Conservation (phyloP, 1,140 invertebrate species). For the Hesperophylax magnus region DNA sequence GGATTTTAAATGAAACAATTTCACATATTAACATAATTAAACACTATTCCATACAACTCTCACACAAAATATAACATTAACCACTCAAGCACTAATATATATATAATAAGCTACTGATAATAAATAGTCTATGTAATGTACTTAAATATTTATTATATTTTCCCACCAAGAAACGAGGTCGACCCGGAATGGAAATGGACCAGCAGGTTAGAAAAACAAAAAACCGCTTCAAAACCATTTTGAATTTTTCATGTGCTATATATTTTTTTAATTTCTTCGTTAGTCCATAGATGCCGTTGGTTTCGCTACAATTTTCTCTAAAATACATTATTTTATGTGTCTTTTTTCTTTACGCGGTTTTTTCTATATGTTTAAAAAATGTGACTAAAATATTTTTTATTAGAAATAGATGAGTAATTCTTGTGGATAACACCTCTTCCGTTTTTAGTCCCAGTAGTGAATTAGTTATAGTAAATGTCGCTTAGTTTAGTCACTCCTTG, state of each 20-base stretch:
- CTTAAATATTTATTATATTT: slow-evolving; percentile 51
- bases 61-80: too few relatives aligned
- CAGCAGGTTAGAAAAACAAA: slow-evolving; percentile 55
- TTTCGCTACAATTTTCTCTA: slow-evolving; percentile 22
- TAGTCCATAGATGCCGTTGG: slow-evolving; percentile 24
- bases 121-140: too few relatives aligned
- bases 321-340: background rate
- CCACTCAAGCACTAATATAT: too few relatives aligned
- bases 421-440: slow-evolving; percentile 28
- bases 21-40: too few relatives aligned
- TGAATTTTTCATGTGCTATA: slow-evolving; percentile 33
- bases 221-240: slow-evolving; percentile 27
- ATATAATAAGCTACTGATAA: too few relatives aligned
- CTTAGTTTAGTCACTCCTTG: background rate
- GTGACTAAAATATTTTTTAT: slow-evolving; percentile 32
- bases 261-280: slow-evolving; percentile 30
- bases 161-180: slow-evolving; percentile 57
- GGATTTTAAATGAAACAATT: too few relatives aligned
- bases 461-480: slow-evolving; percentile 27
- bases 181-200: slow-evolving; percentile 55
- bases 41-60: too few relatives aligned
- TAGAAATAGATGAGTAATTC: slow-evolving; percentile 33
- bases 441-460: slow-evolving; percentile 24
- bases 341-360: slow-evolving; percentile 28
- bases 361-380: slow-evolving; percentile 37